Evolutionary conservation across 1,140 invertebrate species (phyloP).

Genomic region (Drosophila pallidifrons): DNA sequence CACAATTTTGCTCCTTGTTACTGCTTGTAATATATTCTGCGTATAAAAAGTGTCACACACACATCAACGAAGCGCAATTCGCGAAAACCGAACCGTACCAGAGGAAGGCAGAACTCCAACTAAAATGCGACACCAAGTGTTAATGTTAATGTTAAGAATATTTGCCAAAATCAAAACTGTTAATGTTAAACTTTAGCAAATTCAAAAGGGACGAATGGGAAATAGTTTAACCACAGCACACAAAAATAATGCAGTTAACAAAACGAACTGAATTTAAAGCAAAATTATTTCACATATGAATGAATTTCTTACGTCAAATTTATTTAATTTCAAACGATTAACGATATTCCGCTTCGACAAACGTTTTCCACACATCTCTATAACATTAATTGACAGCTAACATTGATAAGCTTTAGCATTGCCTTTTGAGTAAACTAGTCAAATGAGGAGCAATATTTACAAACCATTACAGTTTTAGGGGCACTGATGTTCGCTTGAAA

Average conservation of each 20-base stretch:
- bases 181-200: conserved; percentile 22
- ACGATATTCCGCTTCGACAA: not conserved
- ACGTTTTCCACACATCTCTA: conserved; percentile 9
- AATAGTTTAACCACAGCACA: not conserved
- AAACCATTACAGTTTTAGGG: conserved; percentile 8
- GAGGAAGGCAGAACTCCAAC: conserved; percentile 57
- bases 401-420: not conserved
- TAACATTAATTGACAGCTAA: not conserved
- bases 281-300: not conserved
- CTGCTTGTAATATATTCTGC: conserved; percentile 56
- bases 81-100: conserved; percentile 38
- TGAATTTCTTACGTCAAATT: not conserved
- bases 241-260: not conserved
- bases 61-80: conserved; percentile 15
- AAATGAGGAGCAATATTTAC: conserved; percentile 8
- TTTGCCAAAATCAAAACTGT: conserved; percentile 12
- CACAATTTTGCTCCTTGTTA: conserved; percentile 40
- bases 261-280: not conserved
- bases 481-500: not conserved
- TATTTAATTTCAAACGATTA: conserved; percentile 2
- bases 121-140: conserved; percentile 24
- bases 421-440: not conserved
- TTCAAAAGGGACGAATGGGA: not conserved
- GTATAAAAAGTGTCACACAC: conserved; percentile 51
- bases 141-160: conserved; percentile 25